Base-by-base conservation (phyloP, 2,113 vertebrate genomes). In the Bombycilla garrulus region DNA sequence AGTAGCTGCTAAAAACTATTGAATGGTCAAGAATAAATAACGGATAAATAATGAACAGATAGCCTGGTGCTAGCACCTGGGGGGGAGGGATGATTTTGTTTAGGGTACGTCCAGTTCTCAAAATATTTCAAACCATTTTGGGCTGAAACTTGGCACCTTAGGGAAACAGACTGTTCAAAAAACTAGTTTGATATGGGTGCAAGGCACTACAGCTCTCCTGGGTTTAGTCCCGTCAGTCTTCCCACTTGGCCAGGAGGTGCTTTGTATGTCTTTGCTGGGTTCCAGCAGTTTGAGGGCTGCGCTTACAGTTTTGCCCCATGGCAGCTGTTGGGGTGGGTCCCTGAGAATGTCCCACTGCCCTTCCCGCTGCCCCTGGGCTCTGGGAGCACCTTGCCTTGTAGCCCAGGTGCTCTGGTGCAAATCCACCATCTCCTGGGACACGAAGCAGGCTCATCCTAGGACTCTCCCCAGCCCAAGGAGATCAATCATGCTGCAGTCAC, bases 321-420 rank as follows among this genome's bases (percentile, higher is more conserved):
- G 57, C 40, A 54, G 58, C 58, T 38, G 33, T 33, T 23, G 42
- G 50, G 48, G 2, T 44, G 48, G 25, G 8, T 50, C 26, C 56
- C 60, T 35, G 74, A 29, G 65, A 25, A 23, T 1, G 7, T 14
- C 8, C 25, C 2, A 15, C 15, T 0, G 0, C 29, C 48, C 26
- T 8, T 71, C 61, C 2, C 0, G 1, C 67, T 26, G 38, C 5
- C 47, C 48, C 53, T 28, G 36, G 31, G 72, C 3, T 0, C 51
- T 20, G 40, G 8, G 24, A 73, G 51, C 28, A 13, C 48, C 44
- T 28, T 7, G 53, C 1, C 0, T 17, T 14, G n/a, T 10, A 54
- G 60, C 53, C 36, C 11, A 47, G 42, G 29, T 45, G 28, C 57
- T 74, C 40, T 44, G 77, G 33, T 24, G 36, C 40, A 48, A 9